Evolutionary conservation across 2,113 vertebrate species (phyloP).

Genomic region (Parus major): DNA sequence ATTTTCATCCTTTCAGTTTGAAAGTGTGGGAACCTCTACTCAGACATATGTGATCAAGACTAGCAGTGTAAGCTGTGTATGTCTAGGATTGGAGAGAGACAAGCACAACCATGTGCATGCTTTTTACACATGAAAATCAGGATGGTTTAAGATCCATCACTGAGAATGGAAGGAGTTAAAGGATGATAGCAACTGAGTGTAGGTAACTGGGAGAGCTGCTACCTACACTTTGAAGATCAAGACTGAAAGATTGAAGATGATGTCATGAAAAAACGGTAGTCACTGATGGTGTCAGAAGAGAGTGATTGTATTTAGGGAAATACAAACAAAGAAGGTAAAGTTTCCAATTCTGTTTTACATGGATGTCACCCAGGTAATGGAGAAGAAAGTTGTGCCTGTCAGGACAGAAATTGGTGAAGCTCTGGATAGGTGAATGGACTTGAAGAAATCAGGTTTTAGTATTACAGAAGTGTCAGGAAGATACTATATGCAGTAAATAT

Average conservation of each 20-base stretch:
- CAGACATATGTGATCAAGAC: neutral
- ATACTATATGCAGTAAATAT: neutral
- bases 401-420: neutral
- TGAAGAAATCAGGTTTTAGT: neutral
- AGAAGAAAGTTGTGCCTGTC: neutral
- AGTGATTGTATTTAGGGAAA: neutral
- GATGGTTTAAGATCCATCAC: neutral
- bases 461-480: neutral
- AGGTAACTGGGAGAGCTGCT: neutral
- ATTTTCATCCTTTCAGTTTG: neutral
- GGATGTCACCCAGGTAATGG: accelerated
- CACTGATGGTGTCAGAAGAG: neutral
- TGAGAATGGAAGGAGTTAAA: neutral
- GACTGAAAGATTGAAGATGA: neutral
- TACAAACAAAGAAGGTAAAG: neutral
- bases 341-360: neutral
- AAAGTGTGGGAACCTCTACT: neutral
- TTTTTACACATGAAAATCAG: neutral
- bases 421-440: neutral
- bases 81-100: neutral
- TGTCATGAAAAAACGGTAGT: neutral
- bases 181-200: neutral
- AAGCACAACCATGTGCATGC: accelerated
- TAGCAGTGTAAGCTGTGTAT: neutral
- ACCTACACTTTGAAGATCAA: neutral